phyloP scores from a whole-genome alignment of 2,888 invertebrate species.

The Strigamia crassipes region DNA sequence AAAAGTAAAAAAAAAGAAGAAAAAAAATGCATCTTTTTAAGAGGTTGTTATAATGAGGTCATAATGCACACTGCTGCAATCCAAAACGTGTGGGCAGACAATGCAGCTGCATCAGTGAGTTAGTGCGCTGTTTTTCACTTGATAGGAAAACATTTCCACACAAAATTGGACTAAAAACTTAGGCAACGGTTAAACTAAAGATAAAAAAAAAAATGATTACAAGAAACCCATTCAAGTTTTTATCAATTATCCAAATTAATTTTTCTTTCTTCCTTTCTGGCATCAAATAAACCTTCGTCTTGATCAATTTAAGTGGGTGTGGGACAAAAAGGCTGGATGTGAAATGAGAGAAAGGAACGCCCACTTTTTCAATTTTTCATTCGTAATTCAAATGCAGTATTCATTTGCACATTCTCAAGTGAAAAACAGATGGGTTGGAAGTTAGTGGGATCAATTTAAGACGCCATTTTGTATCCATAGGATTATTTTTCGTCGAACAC shows the following conservation, averaged over 20 bases:
- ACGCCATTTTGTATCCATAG: slow-evolving; percentile 30
- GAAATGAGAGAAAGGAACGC: slow-evolving; percentile 31
- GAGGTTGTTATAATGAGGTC: slow-evolving; percentile 25
- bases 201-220: neutral
- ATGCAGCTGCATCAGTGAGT: slow-evolving; percentile 23
- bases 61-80: slow-evolving; percentile 17
- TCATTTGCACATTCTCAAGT: slow-evolving; percentile 29
- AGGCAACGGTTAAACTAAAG: no score
- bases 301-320: slow-evolving; percentile 31
- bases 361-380: slow-evolving; percentile 42
- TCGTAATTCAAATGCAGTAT: slow-evolving; percentile 32
- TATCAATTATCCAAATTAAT: slow-evolving; percentile 31
- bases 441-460: neutral
- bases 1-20: neutral
- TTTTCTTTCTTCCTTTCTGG: neutral
- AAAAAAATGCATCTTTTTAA: no score
- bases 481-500: neutral
- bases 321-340: slow-evolving; percentile 37
- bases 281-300: neutral
- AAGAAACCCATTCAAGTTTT: neutral
- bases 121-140: slow-evolving; percentile 17
- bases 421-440: slow-evolving; percentile 13
- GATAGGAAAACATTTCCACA: neutral
- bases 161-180: neutral
- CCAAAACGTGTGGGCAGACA: slow-evolving; percentile 15